Base-by-base conservation (phyloP, 2,113 vertebrate genomes). In the Gobiocypris rarus region DNA sequence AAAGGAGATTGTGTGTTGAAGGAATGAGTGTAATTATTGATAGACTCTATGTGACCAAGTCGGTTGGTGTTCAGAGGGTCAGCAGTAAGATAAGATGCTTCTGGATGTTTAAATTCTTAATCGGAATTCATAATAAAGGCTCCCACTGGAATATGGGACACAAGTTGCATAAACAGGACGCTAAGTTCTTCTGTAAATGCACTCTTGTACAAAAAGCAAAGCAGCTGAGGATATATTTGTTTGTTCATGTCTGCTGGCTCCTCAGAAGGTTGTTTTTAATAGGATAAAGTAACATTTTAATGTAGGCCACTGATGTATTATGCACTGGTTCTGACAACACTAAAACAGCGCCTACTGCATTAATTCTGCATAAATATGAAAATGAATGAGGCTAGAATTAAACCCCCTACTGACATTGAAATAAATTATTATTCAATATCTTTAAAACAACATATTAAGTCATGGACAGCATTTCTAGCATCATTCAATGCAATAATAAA, bases 101-200 rank as follows among this genome's bases (percentile, higher is more conserved):
- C 59, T 28, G 15, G 43, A n/a, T 61, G 45, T 74, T 80, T 31
- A 34, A 41, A 56, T 70, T 83, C 81, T 89, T 69, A 67, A 86
- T 31, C 19, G 90, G 76, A 92, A 92, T 88, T 90, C 91, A 89
- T 87, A 82, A 88, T 86, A 76, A 58, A n/a, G 22, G 3, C 86
- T 79, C 86, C 83, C 34, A n/a, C 63, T 63, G 83, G 67, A 89
- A 91, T 67, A 22, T 67, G 63, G 84, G 84, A 48, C 88, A 90
- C 78, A 70, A 45, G 13, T 22, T 24, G 38, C 41, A 24, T 4
- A 45, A 38, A 69, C 65, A 69, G 31, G 6, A 65, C 15, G 26
- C 15, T n/a, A 28, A 31, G 2, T 14, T n/a, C n/a, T 31, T 65
- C 19, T 38, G 19, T 69, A 69, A 67, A 38, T 31, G 4, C 59